These are phyloP conservation scores for Sinohyriopsis cumingii DNA, from an alignment of 2,888 invertebrate genomes.

Conservation along the genomic window DNA sequence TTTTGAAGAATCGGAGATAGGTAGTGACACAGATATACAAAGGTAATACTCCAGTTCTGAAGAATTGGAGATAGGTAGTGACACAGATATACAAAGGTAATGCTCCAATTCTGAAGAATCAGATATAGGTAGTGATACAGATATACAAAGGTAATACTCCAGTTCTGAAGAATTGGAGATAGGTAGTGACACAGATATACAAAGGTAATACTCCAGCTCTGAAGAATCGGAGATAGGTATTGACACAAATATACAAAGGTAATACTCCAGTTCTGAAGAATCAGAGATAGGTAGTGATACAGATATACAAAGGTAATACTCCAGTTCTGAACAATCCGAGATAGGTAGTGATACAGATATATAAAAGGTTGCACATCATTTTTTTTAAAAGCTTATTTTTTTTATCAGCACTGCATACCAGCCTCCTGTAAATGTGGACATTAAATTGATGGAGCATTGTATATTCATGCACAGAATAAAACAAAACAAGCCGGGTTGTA, in stretches of 20 bases:
- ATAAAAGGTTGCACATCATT: too few relatives aligned
- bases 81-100: conserved; percentile 72
- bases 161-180: conserved; percentile 78
- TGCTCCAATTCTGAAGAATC: conserved; percentile 75
- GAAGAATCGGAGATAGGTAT: conserved; percentile 81
- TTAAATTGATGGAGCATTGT: too few relatives aligned
- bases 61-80: conserved; percentile 81
- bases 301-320: conserved; percentile 60
- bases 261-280: conserved; percentile 72
- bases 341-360: conserved; percentile 79
- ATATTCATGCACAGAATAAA: too few relatives aligned
- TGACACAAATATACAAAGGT: conserved; percentile 73
- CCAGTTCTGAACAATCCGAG: conserved; percentile 77
- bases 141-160: conserved; percentile 58
- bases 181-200: conserved; percentile 77
- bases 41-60: conserved; percentile 65
- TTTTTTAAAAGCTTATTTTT: too few relatives aligned
- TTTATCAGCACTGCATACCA: too few relatives aligned
- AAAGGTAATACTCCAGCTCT: conserved; percentile 54
- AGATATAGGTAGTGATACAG: conserved; percentile 80
- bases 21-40: conserved; percentile 76
- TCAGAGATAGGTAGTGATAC: conserved; percentile 80
- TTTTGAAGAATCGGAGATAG: conserved; percentile 79
- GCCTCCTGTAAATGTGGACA: too few relatives aligned
- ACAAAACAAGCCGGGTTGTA: too few relatives aligned